Evolutionary conservation across 2,888 invertebrate genomes (phyloP), one percentile per base, ranked within the genome.

Genomic region (Ophion ventricosus): DNA sequence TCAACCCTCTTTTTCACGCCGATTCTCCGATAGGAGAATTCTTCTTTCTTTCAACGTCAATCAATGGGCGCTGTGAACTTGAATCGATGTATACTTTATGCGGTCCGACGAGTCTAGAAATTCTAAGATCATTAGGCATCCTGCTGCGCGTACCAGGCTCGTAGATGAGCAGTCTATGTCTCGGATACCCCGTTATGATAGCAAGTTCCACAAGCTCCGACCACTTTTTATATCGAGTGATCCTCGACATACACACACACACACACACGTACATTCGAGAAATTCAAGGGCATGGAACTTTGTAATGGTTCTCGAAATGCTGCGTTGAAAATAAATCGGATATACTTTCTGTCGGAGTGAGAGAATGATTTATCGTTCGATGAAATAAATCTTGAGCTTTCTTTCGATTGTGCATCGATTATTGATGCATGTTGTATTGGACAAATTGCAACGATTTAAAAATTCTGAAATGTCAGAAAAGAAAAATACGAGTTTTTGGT

Each of bases 131-230:
- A 70, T 70, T 29, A n/a, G 49, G 17, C 67, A 25, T 20, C 43
- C 67, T 11, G 1, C 8, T 49, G 43, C 0, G 3, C 7, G 49
- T 2, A 43, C 1, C 25, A 67, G 67, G 26, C 69, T 56, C 35
- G 11, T 17, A 35, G 35, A 56, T 25, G 11, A 20, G 17, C 17
- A 25, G 25, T 57, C 76, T 35, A 57, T 23, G 64, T 56, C 66
- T 66, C 23, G 76, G 23, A 66, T 57, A 66, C 29, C 56, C 76
- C 66, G 76, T 67, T 66, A 67, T 76, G 66, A 76, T 56, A 74
- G 40, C 75, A 64, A 54, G 63, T 64, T 75, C 54, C 23, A 54
- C 64, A 35, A 49, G 29, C 23, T 54, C 14, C 49, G 17, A 49
- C 49, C 49, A 49, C 49, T 49, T 49, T 49, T 49, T 49, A 3